A percentile compares a stretch with the other conserved stretches of the same genome.
Evolutionary conservation across 2,113 vertebrate genomes (phyloP).

Genomic region (Bagarius yarrelli): DNA sequence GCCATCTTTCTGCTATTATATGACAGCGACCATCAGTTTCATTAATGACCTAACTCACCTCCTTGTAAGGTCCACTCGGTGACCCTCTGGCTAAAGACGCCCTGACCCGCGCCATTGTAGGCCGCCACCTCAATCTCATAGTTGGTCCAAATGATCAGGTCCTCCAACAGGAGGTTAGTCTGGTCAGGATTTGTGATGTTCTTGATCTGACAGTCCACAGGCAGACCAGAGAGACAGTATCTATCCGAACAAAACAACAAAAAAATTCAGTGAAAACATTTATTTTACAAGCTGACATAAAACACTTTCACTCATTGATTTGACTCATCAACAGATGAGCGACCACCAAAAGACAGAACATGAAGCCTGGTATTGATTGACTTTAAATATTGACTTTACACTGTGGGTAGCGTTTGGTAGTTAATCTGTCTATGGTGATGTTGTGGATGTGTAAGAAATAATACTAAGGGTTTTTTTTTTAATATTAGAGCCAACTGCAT

Average conservation of each 20-base stretch:
- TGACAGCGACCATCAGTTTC: not conserved
- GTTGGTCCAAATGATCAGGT: constrained; percentile 99
- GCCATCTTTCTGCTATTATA: not conserved
- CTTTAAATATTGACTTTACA: constrained; percentile 1
- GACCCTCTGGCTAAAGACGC: constrained; percentile 91
- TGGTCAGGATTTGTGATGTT: constrained; percentile 91
- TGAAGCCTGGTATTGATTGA: not conserved
- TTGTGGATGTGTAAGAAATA: not conserved
- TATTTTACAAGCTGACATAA: not conserved
- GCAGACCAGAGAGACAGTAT: constrained; percentile 93
- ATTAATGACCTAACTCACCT: constrained; percentile 70
- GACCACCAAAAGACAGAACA: not conserved
- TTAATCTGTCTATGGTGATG: not conserved
- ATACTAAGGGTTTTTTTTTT: not conserved
- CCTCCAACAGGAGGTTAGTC: constrained; percentile 91
- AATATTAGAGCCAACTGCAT: not conserved
- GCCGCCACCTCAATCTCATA: constrained; percentile 97
- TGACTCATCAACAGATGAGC: not conserved
- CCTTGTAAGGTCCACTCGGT: constrained; percentile 97
- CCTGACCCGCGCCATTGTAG: constrained; percentile 90
- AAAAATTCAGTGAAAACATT: not conserved
- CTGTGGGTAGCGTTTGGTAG: not conserved
- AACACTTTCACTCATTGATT: not conserved
- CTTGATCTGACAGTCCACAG: constrained; percentile 96
- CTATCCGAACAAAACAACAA: constrained; percentile 62